Conservation (phyloP, 2,113 vertebrate species). For the Anarhynchus alexandrinus region DNA sequence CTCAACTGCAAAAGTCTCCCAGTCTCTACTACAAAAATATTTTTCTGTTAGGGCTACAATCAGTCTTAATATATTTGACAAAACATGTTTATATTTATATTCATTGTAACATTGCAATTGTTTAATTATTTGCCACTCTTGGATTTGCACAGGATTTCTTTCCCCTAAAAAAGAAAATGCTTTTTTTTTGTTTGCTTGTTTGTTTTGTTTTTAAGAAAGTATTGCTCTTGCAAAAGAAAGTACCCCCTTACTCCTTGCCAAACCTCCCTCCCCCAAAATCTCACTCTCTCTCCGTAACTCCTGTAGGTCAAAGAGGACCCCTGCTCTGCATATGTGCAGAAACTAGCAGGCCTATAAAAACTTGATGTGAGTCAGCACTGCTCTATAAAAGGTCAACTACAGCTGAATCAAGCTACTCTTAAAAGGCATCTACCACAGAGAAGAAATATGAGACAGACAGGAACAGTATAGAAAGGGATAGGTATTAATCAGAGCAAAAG, state of each 20-base stretch:
- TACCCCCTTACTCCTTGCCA: rapidly evolving
- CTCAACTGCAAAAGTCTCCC: background rate
- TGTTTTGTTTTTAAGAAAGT: background rate
- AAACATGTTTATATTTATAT: background rate
- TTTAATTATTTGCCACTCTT: background rate
- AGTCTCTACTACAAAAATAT: background rate
- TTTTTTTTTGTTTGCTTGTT: background rate
- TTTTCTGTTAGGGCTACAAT: background rate
- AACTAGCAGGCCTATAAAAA: conserved; percentile 50
- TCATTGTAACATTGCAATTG: background rate
- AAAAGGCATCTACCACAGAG: conserved; percentile 49
- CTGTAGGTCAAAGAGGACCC: conserved; percentile 40
- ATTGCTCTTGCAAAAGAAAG: background rate
- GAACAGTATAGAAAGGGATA: background rate
- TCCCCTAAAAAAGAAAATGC: background rate
- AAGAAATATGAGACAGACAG: conserved; percentile 63
- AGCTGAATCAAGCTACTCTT: conserved; percentile 50
- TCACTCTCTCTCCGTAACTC: background rate
- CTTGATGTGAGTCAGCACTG: conserved; percentile 58
- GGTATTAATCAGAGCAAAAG: conserved; percentile 58
- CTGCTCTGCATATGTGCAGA: conserved; percentile 31
- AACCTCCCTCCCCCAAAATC: background rate
- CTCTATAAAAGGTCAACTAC: conserved; percentile 56
- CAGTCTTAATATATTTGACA: background rate
- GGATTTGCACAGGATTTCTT: background rate